A percentile compares a stretch with the other conserved stretches of the same genome.
phyloP scores from a whole-genome alignment of 2,113 vertebrate species.

The Heloderma charlesbogerti region DNA sequence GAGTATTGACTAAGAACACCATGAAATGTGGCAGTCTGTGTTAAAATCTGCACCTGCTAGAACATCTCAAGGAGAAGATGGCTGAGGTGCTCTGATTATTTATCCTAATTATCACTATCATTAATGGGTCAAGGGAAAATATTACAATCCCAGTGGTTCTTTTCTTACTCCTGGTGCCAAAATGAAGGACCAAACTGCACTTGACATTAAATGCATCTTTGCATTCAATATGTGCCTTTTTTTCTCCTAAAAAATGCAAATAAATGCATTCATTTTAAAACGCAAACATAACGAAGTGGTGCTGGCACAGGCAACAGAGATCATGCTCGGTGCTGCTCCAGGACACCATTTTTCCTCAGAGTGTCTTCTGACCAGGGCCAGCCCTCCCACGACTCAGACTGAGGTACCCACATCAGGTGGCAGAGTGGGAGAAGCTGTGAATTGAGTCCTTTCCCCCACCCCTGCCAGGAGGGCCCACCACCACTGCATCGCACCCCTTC shows the following conservation, averaged over 20 bases:
- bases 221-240: not conserved
- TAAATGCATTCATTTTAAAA: too few relatives aligned
- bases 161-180: not conserved
- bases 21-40: not conserved
- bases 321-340: too few relatives aligned
- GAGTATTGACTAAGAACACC: slow-evolving; percentile 6
- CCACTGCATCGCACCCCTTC: too few relatives aligned
- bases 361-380: not conserved
- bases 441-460: too few relatives aligned
- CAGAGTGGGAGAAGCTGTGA: too few relatives aligned
- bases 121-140: not conserved
- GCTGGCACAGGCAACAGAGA: too few relatives aligned
- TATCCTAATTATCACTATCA: not conserved
- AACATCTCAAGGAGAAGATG: not conserved
- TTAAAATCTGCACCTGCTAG: not conserved
- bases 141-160: not conserved
- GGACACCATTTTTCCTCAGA: not conserved
- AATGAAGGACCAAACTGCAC: not conserved
- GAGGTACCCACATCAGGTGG: too few relatives aligned
- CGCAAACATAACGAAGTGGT: too few relatives aligned
- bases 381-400: too few relatives aligned
- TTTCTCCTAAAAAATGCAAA: too few relatives aligned
- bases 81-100: not conserved
- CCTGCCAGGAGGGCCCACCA: too few relatives aligned
- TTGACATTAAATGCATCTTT: not conserved